Conservation (phyloP, 2,888 invertebrate species). For the Mythimna albipuncta region DNA sequence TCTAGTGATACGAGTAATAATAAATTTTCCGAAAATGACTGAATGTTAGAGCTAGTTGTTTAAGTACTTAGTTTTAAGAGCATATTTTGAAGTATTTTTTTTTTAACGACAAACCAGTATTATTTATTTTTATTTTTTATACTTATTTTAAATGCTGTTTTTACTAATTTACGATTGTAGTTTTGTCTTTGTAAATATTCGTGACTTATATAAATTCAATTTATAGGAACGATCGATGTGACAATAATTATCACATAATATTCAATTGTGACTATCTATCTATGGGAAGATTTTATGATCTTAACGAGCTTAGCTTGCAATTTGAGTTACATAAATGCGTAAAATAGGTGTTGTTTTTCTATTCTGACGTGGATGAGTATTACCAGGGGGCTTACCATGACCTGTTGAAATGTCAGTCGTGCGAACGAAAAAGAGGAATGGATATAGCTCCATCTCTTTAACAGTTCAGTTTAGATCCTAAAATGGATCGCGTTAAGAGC, state of each 20-base stretch:
- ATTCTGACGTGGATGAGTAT: constrained; percentile 28
- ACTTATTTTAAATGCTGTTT: constrained; percentile 48
- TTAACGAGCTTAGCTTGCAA: constrained; percentile 84
- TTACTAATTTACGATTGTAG: constrained; percentile 58
- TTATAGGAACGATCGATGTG: constrained; percentile 79
- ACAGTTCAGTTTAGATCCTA: too few relatives aligned
- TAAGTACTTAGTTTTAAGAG: constrained; percentile 49
- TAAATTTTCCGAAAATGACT: constrained; percentile 84
- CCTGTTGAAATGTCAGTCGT: too few relatives aligned
- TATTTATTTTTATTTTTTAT: constrained; percentile 65
- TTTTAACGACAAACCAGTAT: constrained; percentile 73
- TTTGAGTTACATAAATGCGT: constrained; percentile 60
- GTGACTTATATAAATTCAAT: constrained; percentile 67
- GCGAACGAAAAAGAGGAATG: too few relatives aligned
- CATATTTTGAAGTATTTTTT: constrained; percentile 68
- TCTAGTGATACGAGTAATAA: constrained; percentile 77
- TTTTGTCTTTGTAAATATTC: constrained; percentile 66
- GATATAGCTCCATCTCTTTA: too few relatives aligned
- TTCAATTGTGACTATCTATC: constrained; percentile 76
- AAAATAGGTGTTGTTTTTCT: constrained; percentile 45
- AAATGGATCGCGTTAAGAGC: too few relatives aligned
- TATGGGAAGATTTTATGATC: constrained; percentile 70
- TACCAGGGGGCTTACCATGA: background rate
- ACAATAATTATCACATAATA: constrained; percentile 88
- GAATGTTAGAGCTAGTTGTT: constrained; percentile 78